Conservation (phyloP, 2,113 vertebrate species). For the Syngnathus typhle region DNA sequence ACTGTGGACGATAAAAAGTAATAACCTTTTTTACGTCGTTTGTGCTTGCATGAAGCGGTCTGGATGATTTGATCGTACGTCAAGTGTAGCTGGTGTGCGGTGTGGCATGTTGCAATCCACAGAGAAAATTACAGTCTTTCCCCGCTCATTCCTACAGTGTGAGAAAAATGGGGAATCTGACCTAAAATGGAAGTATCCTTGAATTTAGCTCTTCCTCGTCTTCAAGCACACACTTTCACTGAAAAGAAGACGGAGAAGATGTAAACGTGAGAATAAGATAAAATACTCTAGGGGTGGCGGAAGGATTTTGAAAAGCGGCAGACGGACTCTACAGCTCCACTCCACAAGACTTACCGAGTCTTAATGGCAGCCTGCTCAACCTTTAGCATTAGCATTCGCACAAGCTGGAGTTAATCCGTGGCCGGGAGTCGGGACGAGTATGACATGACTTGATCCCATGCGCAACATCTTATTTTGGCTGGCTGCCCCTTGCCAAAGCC, state of each 20-base stretch:
- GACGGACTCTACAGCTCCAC: slow-evolving; percentile 45
- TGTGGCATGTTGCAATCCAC: background rate
- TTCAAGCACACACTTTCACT: background rate
- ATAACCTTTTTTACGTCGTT: background rate
- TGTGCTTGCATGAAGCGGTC: background rate
- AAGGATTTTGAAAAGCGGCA: slow-evolving; percentile 40
- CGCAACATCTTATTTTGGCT: slow-evolving; percentile 35
- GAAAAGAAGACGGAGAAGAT: slow-evolving; percentile 21
- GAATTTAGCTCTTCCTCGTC: background rate
- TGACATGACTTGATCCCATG: slow-evolving; percentile 41
- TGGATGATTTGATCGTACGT: background rate
- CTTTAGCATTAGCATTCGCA: slow-evolving; percentile 61
- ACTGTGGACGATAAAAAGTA: background rate
- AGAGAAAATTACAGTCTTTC: no score
- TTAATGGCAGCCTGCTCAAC: slow-evolving; percentile 51
- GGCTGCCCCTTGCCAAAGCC: slow-evolving; percentile 12
- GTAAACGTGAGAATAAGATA: slow-evolving; percentile 51
- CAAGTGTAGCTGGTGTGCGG: background rate
- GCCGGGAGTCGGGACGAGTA: slow-evolving; percentile 31
- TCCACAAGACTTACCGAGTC: slow-evolving; percentile 50
- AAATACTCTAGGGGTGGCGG: slow-evolving; percentile 24
- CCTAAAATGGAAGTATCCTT: background rate
- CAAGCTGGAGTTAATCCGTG: slow-evolving; percentile 54
- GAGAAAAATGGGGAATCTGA: background rate
- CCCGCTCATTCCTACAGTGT: background rate